These are phyloP conservation scores for Epizoanthus ramosus DNA, from an alignment of 92 coral and sea anemone species.

Conservation along the genomic window DNA sequence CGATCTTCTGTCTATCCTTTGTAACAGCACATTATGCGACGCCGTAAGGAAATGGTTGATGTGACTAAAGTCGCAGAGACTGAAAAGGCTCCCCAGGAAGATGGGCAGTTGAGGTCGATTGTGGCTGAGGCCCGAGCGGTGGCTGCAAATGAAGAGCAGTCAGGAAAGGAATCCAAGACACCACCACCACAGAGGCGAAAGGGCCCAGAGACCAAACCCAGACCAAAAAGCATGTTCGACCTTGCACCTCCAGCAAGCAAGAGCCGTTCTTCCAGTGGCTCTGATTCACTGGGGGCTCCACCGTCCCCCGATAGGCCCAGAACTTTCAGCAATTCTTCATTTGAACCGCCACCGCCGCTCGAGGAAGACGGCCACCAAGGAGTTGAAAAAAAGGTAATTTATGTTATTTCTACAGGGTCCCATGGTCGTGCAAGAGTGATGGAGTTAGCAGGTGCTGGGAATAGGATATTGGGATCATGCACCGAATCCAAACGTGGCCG, in stretches of 20 bases:
- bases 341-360: conserved; percentile 79
- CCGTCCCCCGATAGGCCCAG: conserved; percentile 1
- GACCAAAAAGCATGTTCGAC: conserved; percentile 69
- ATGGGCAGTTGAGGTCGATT: conserved; percentile 65
- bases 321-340: conserved; percentile 54
- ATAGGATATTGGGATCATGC: no score
- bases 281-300: conserved; percentile 11
- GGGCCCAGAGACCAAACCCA: conserved; percentile 68
- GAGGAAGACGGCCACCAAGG: conserved; percentile 49
- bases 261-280: conserved; percentile 30
- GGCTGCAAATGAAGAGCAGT: conserved; percentile 46
- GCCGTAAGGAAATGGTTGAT: conserved; percentile 78
- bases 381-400: conserved; percentile 24
- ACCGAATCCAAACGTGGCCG: no score
- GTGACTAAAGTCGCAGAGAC: conserved; percentile 36
- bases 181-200: conserved; percentile 49
- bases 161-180: conserved; percentile 43
- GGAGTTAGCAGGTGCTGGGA: no score
- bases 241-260: conserved; percentile 50
- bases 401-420: no score
- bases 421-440: no score
- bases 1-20: background rate
- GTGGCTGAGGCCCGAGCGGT: conserved; percentile 74
- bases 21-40: conserved; percentile 76
- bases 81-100: conserved; percentile 38